phyloP scores from a whole-genome alignment of 2,113 vertebrate species.

The Osmerus eperlanus region DNA sequence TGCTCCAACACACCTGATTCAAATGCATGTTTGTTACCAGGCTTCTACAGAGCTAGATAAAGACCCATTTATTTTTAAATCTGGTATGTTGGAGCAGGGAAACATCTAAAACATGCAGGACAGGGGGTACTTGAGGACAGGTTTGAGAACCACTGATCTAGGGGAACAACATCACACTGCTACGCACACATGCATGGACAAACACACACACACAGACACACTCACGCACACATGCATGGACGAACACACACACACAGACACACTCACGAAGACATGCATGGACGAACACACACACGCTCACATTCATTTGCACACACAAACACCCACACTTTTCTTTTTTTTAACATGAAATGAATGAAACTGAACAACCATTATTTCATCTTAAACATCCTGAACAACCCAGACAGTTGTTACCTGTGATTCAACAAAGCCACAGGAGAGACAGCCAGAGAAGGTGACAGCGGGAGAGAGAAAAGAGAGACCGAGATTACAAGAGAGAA shows the following conservation, averaged over 20 bases:
- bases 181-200: slow-evolving; percentile 6
- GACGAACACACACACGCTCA: not conserved
- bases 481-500: not conserved
- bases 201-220: slow-evolving; percentile 4
- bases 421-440: not conserved
- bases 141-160: too few relatives aligned
- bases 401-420: not conserved
- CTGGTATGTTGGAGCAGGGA: too few relatives aligned
- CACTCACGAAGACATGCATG: not conserved
- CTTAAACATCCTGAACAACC: not conserved
- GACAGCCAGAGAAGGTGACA: not conserved
- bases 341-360: not conserved
- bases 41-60: too few relatives aligned
- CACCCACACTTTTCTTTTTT: not conserved
- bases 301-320: not conserved
- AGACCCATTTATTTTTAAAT: too few relatives aligned
- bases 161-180: not conserved
- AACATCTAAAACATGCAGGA: too few relatives aligned
- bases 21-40: too few relatives aligned
- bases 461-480: not conserved
- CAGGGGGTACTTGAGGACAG: too few relatives aligned
- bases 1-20: too few relatives aligned
- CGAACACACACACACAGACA: not conserved
- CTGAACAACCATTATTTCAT: not conserved
- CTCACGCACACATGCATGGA: not conserved